Conservation (phyloP, 2,797 vertebrate species). For the Pelochelys cantorii region DNA sequence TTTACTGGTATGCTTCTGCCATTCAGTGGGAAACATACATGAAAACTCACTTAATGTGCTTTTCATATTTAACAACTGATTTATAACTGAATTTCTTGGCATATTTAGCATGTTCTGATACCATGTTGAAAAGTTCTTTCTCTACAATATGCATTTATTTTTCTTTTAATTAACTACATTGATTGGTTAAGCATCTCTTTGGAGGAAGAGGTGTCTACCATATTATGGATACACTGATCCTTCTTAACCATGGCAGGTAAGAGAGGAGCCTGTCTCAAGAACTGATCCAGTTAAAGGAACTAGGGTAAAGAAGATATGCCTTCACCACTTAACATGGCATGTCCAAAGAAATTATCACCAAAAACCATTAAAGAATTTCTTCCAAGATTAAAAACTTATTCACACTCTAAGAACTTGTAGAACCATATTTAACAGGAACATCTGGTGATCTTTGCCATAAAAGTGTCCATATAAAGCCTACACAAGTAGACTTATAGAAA, state of each 20-base stretch:
- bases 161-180: not conserved
- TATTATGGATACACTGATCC: not conserved
- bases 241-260: not conserved
- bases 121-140: not conserved
- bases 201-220: not conserved
- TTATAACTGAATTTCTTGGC: not conserved
- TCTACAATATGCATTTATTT: not conserved
- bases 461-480: not conserved
- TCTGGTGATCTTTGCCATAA: not conserved
- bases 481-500: not conserved
- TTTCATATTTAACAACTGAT: not conserved
- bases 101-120: not conserved
- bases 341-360: not conserved
- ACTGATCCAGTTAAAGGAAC: not conserved
- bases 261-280: not conserved
- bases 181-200: not conserved
- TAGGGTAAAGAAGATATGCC: not conserved
- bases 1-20: conserved; percentile 36
- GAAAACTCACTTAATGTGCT: not conserved
- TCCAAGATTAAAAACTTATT: not conserved
- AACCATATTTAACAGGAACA: not conserved
- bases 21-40: conserved; percentile 26
- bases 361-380: not conserved
- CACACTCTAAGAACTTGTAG: not conserved
- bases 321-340: not conserved